Evolutionary conservation across 2,113 vertebrate genomes (phyloP).

Genomic region (Pipra filicauda): DNA sequence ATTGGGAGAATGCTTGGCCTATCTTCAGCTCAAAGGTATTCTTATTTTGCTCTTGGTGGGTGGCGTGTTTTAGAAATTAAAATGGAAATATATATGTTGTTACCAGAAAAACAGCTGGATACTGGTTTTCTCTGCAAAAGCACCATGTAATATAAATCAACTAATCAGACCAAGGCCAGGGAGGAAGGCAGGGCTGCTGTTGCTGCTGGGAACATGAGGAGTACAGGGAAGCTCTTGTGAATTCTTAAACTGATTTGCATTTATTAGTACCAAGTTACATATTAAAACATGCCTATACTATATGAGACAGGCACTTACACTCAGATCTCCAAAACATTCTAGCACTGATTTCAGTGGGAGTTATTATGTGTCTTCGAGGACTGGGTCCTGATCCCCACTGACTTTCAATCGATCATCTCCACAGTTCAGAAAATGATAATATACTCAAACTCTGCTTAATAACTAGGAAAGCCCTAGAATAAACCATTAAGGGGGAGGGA

Average conservation of each 20-base stretch:
- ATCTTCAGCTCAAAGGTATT: background rate
- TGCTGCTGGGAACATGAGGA: background rate
- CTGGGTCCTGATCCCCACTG: background rate
- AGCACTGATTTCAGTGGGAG: background rate
- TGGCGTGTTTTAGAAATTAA: background rate
- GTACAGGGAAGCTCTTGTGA: background rate
- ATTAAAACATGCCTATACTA: background rate
- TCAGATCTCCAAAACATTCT: background rate
- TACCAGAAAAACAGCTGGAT: conserved; percentile 18
- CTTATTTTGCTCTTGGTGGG: background rate
- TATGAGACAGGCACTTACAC: background rate
- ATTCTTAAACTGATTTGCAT: background rate
- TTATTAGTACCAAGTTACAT: background rate
- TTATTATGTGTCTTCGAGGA: background rate
- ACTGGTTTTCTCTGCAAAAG: background rate
- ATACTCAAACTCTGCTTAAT: background rate
- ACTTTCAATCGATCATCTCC: background rate
- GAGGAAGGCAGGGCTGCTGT: background rate
- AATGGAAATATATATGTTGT: background rate
- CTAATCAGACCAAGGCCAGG: background rate
- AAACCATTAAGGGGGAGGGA: background rate
- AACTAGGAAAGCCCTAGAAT: background rate
- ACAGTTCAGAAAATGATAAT: background rate
- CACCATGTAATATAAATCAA: background rate
- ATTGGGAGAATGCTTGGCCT: background rate